Percentiles rank a stretch among this genome's conserved stretches.
These are phyloP conservation scores for Cheilosia scutellata DNA, from an alignment of 2,888 invertebrate species.

Conservation along the genomic window DNA sequence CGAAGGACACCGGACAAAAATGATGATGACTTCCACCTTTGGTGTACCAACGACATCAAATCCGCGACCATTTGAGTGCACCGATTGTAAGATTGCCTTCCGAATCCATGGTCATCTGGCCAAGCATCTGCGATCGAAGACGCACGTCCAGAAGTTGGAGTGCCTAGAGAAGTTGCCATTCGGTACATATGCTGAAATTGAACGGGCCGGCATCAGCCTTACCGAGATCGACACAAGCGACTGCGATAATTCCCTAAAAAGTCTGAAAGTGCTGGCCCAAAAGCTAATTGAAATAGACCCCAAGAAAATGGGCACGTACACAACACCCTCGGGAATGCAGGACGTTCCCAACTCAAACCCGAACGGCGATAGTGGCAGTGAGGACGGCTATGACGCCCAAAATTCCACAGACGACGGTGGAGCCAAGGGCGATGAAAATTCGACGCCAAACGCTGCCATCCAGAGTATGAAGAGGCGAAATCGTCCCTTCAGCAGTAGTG, in stretches of 20 bases:
- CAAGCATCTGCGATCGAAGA: slow-evolving; percentile 97
- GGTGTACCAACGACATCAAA: slow-evolving; percentile 93
- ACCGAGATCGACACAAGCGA: slow-evolving; percentile 98
- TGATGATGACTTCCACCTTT: slow-evolving; percentile 93
- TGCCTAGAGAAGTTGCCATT: slow-evolving; percentile 96
- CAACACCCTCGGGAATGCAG: slow-evolving; percentile 81
- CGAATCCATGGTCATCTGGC: slow-evolving; percentile 98
- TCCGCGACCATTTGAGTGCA: slow-evolving; percentile 98
- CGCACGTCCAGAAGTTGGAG: slow-evolving; percentile 97
- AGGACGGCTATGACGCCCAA: slow-evolving; percentile 81
- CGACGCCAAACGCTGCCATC: slow-evolving; percentile 27
- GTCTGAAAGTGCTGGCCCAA: slow-evolving; percentile 92
- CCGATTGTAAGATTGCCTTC: slow-evolving; percentile 98
- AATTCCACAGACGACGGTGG: slow-evolving; percentile 56
- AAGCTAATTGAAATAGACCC: slow-evolving; percentile 91
- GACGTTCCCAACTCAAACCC: slow-evolving; percentile 77
- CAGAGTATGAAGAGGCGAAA: slow-evolving; percentile 45
- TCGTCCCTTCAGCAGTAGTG: slow-evolving; percentile 56
- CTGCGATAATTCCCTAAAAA: slow-evolving; percentile 96
- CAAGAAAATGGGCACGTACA: slow-evolving; percentile 87
- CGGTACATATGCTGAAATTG: slow-evolving; percentile 97
- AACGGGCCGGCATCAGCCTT: slow-evolving; percentile 93
- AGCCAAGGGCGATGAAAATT: slow-evolving; percentile 53
- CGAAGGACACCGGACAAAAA: slow-evolving; percentile 96
- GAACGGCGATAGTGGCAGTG: slow-evolving; percentile 82